phyloP scores from a whole-genome alignment of 1,140 invertebrate genomes.

The Leptopilina clavipes region DNA sequence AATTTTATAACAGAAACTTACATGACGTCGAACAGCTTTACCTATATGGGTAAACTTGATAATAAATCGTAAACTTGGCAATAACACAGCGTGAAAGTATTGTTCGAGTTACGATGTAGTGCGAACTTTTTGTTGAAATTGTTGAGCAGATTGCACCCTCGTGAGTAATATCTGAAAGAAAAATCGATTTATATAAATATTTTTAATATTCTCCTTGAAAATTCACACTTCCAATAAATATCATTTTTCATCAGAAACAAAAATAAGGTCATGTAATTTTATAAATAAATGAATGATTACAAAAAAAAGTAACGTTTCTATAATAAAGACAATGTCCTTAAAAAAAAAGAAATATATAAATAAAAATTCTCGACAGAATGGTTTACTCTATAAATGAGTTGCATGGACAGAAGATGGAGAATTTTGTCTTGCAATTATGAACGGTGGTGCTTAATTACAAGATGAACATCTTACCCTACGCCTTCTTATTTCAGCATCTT shows the following conservation, averaged over 20 bases:
- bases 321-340: too few relatives aligned
- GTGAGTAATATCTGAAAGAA: constrained; percentile 51
- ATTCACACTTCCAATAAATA: background rate
- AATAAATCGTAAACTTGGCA: constrained; percentile 20
- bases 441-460: constrained; percentile 17
- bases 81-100: constrained; percentile 12
- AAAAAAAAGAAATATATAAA: background rate
- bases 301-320: too few relatives aligned
- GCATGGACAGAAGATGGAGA: background rate
- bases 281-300: too few relatives aligned
- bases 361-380: too few relatives aligned
- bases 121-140: constrained; percentile 46
- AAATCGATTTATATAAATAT: background rate
- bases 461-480: constrained; percentile 54
- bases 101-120: constrained; percentile 19
- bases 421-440: constrained; percentile 19
- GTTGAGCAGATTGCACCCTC: constrained; percentile 51
- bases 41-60: background rate
- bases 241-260: too few relatives aligned
- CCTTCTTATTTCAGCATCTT: constrained; percentile 61
- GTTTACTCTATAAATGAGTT: background rate
- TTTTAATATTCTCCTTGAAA: background rate
- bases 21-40: constrained; percentile 4
- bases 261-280: too few relatives aligned
- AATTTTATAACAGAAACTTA: constrained; percentile 28